Evolutionary conservation across 2,888 invertebrate species (phyloP).

Genomic region (Troides aeacus): DNA sequence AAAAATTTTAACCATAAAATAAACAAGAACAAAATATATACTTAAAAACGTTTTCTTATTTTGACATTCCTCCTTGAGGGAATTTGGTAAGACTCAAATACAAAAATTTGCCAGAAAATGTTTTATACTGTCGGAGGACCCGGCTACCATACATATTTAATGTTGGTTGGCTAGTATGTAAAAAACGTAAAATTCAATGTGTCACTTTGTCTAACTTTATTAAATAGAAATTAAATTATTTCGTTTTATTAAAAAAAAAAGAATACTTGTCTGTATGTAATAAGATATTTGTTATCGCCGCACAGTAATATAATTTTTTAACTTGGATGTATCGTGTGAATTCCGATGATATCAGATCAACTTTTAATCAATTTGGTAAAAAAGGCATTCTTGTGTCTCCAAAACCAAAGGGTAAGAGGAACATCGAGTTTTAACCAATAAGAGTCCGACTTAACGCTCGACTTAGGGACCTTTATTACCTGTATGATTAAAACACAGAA

Average conservation of each 20-base stretch:
- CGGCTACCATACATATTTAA: conserved; percentile 6
- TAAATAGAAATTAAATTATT: neutral
- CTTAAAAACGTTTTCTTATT: neutral
- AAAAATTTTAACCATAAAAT: neutral
- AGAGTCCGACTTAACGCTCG: too few species aligned
- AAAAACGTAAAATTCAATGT: conserved; percentile 1
- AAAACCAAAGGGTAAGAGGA: too few species aligned
- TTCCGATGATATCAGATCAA: too few species aligned
- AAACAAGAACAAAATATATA: neutral
- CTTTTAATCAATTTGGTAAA: too few species aligned
- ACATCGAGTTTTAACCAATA: too few species aligned
- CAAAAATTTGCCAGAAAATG: conserved; percentile 4
- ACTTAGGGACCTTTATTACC: too few species aligned
- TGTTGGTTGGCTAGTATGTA: neutral
- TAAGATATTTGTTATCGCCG: too few species aligned
- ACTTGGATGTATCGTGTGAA: too few species aligned
- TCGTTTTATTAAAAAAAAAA: neutral
- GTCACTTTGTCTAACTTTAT: neutral
- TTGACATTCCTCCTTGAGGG: conserved; percentile 12
- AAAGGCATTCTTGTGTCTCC: too few species aligned
- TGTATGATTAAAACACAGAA: too few species aligned
- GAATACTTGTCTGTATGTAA: too few species aligned
- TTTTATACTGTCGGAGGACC: conserved; percentile 1
- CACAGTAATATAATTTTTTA: too few species aligned
- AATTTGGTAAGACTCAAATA: conserved; percentile 6